Conservation (phyloP, 2,797 vertebrate species). For the Discoglossus pictus region DNA sequence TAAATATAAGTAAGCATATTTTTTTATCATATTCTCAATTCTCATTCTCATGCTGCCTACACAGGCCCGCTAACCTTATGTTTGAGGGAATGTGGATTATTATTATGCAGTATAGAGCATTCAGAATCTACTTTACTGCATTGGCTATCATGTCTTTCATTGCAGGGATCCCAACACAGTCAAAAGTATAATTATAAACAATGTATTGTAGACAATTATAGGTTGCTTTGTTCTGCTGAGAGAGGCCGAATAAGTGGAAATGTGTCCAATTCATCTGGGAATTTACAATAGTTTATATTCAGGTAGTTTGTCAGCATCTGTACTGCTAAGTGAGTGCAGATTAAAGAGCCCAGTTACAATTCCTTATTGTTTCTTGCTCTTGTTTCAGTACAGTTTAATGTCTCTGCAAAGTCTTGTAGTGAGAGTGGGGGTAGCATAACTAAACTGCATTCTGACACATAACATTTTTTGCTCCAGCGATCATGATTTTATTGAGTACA, state of each 20-base stretch:
- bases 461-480: no score
- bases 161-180: conserved; percentile 47
- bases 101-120: no score
- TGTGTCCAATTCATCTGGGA: conserved; percentile 47
- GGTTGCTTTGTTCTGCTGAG: conserved; percentile 33
- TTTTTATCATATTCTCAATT: no score
- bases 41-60: no score
- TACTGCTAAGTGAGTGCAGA: conserved; percentile 39
- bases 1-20: no score
- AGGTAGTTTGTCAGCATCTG: conserved; percentile 42
- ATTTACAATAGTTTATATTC: conserved; percentile 48
- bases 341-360: conserved; percentile 50
- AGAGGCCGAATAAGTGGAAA: conserved; percentile 36
- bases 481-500: no score
- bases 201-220: conserved; percentile 42
- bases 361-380: conserved; percentile 43
- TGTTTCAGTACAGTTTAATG: conserved; percentile 44
- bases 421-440: background rate
- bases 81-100: no score
- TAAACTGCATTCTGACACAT: no score
- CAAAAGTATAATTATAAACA: conserved; percentile 51
- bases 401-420: conserved; percentile 25
- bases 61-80: no score
- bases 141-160: no score
- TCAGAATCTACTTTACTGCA: no score